A percentile compares a stretch with the other conserved stretches of the same genome.
phyloP scores from a whole-genome alignment of 2,888 invertebrate genomes.

The Neelides folsomi region DNA sequence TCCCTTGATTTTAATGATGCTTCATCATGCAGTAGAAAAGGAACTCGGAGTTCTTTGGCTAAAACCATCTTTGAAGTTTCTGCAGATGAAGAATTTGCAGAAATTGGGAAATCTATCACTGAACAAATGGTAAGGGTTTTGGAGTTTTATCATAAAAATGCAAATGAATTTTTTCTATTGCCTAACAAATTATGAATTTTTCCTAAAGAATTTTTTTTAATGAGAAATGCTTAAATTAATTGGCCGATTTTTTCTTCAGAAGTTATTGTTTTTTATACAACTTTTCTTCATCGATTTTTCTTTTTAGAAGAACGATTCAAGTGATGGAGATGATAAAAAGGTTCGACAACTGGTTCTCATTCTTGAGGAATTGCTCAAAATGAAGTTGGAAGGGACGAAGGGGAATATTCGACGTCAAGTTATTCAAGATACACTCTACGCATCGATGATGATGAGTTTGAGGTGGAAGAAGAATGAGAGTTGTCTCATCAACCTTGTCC shows the following conservation, averaged over 20 bases:
- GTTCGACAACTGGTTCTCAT: constrained; percentile 8
- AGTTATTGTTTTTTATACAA: no score
- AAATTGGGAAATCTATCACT: constrained; percentile 7
- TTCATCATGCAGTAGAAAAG: background rate
- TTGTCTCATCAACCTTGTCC: constrained; percentile 5
- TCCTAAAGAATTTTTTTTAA: no score
- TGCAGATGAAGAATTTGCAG: constrained; percentile 15
- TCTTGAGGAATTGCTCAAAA: constrained; percentile 18
- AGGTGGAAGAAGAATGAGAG: constrained; percentile 15
- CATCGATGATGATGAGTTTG: constrained; percentile 12
- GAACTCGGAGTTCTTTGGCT: constrained; percentile 3
- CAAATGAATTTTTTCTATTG: no score
- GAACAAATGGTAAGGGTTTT: constrained; percentile 5
- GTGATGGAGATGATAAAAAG: constrained; percentile 5
- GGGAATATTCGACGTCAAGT: constrained; percentile 15
- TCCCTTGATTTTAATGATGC: background rate
- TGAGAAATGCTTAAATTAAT: no score
- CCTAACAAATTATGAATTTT: no score
- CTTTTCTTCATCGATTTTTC: no score
- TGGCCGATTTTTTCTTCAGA: no score
- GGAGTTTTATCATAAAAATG: no score
- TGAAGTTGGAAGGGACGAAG: constrained; percentile 17
- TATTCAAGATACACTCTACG: constrained; percentile 16
- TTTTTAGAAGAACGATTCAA: constrained; percentile 1
- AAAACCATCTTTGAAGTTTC: constrained; percentile 15